Evolutionary conservation across 2,113 vertebrate genomes (phyloP), one percentile per base, ranked within the genome.

Genomic region (Oostethus manadensis): DNA sequence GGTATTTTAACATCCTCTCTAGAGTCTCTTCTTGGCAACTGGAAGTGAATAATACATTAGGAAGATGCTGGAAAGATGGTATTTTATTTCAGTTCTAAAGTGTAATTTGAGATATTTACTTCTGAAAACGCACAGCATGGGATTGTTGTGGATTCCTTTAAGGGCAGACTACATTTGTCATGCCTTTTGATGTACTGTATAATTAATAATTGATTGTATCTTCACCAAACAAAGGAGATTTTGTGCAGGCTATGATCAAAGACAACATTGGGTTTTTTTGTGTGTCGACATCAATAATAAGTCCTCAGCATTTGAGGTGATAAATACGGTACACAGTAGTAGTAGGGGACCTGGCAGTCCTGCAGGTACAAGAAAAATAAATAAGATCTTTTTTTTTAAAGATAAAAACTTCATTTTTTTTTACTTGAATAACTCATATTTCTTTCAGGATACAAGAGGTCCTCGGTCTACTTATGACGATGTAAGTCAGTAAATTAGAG

Each of bases 41-140:
- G 76, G 64, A 84, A 79, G 78, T 89, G 85, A 88, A 90, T 88
- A 88, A 88, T 88, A 80, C 75, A 88, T 87, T 67, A 79, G 51
- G 49, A 75, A 81, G 87, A 84, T 82, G 82, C 74, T 66, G 75
- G 70, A 73, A 70, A 84, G 80, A 86, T 78, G 77, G 78, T 72
- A 76, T 70, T 82, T 84, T 87, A 86, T 88, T 86, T 77, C 70
- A 74, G 66, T 76, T 73, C 74, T 82, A 64, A 85, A 76, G 73
- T 76, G 82, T 77, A 84, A 73, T 81, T 67, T 60, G 78, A 86
- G 77, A 83, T 84, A 84, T 79, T 86, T 80, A 71, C 63, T 64
- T 72, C 64, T 62, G 53, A 70, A 79, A 81, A 66, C 14, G 55
- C 68, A 76, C 73, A 66, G 66, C 1, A 6, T 74, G 79, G 75